A percentile compares a stretch with the other conserved stretches of the same genome.
These are phyloP conservation scores for Copsychus sechellarum DNA, from an alignment of 2,113 vertebrate species.

Conservation along the genomic window DNA sequence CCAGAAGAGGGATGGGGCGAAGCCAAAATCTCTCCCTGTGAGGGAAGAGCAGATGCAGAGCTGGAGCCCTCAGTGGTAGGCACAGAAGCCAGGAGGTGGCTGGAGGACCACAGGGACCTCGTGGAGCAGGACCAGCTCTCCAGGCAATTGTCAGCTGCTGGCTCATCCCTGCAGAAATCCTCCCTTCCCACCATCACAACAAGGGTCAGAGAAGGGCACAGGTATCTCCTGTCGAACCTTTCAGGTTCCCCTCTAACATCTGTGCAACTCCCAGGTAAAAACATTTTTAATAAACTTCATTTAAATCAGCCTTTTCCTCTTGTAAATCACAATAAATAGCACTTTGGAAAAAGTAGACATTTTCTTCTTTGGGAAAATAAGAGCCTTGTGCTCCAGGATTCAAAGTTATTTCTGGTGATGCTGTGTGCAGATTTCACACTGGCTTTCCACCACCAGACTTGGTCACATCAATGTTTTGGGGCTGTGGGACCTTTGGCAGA, in stretches of 20 bases:
- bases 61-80: background rate
- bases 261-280: background rate
- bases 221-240: background rate
- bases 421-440: background rate
- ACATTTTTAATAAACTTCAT: background rate
- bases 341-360: background rate
- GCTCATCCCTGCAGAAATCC: background rate
- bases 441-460: background rate
- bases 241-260: background rate
- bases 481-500: background rate
- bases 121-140: background rate
- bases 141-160: background rate
- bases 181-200: background rate
- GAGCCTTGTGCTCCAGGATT: background rate
- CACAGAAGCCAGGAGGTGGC: background rate
- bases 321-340: background rate
- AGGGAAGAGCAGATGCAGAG: background rate
- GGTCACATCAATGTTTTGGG: background rate
- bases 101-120: background rate
- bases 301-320: background rate
- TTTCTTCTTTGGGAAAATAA: background rate
- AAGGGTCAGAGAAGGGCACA: background rate
- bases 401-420: background rate
- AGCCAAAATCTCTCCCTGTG: background rate
- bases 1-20: background rate